Evolutionary conservation across 2,888 invertebrate genomes (phyloP), one percentile per base, ranked within the genome.

Genomic region (Andrena chrysosceles): DNA sequence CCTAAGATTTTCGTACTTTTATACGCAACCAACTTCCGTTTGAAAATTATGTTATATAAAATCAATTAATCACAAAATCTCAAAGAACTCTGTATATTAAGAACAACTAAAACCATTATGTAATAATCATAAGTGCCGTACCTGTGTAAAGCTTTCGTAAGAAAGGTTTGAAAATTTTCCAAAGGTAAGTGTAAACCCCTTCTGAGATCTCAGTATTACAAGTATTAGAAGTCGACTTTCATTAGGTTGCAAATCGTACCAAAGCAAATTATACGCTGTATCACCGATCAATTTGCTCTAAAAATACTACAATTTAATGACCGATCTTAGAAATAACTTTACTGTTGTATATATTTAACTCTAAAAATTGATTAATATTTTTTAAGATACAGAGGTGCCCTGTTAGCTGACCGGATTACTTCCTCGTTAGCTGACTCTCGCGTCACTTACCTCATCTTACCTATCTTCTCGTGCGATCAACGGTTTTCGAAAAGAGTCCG

Each of bases 121-220:
- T 13, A 10, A n/a, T 52, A 42, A 62, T 35, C 2, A 31, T n/a
- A 62, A 26, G 2, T 66, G 59, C 16, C 80, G 86, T 78, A 87
- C 87, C 6, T 26, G 35, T 13, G 79, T 67, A 16, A 88, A 88
- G 7, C 73, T 56, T 42, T 79, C 52, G 49, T 86, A 63, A 2
- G 85, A 87, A 23, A 86, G 71, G 2, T 68, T 73, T 35, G 73
- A 63, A 29, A 88, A 82, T 35, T 86, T 87, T 56, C 86, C 87
- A 3, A 64, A 76, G 0, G 85, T 86, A 6, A 87, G 66, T 2
- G 77, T 68, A 0, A 87, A 54, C 26, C 80, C 81, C 31, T 73
- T 85, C 63, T 88, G 88, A 48, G 88, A 83, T 68, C 78, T 81
- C 20, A 86, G 48, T 26, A 87, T 81, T 6, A 88, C 54, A 29